phyloP scores from a whole-genome alignment of 2,113 vertebrate species.

The Morone saxatilis region DNA sequence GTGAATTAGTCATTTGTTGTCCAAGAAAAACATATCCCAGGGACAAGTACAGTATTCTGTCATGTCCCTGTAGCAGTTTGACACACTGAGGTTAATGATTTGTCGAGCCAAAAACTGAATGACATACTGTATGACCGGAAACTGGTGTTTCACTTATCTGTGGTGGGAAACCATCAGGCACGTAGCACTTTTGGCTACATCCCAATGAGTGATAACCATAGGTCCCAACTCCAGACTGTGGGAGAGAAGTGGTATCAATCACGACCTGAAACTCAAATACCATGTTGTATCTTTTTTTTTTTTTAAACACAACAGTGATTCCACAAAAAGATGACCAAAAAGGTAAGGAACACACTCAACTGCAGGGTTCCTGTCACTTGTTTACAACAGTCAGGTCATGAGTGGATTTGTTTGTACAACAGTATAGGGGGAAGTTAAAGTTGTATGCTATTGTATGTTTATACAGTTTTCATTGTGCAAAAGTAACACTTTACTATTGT shows the following conservation, averaged over 20 bases:
- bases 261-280: not conserved
- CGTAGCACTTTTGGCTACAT: conserved; percentile 25
- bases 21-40: not conserved
- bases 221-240: not conserved
- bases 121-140: not conserved
- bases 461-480: not conserved
- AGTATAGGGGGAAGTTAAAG: not conserved
- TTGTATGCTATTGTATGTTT: not conserved
- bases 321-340: too few species aligned
- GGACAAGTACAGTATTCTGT: not conserved
- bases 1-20: not conserved
- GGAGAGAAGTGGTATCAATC: conserved; percentile 6
- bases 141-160: conserved; percentile 18
- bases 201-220: conserved; percentile 2
- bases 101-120: conserved; percentile 26
- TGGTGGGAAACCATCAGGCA: not conserved
- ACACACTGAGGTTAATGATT: conserved; percentile 35
- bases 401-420: not conserved
- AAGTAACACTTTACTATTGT: not conserved
- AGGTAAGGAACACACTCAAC: too few species aligned
- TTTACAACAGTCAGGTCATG: not conserved
- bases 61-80: not conserved
- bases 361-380: not conserved
- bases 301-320: not conserved
- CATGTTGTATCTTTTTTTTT: not conserved